Evolutionary conservation across 92 coral and sea anemone species (phyloP), one percentile per base, ranked within the genome.

Genomic region (Phymanthus crucifer): DNA sequence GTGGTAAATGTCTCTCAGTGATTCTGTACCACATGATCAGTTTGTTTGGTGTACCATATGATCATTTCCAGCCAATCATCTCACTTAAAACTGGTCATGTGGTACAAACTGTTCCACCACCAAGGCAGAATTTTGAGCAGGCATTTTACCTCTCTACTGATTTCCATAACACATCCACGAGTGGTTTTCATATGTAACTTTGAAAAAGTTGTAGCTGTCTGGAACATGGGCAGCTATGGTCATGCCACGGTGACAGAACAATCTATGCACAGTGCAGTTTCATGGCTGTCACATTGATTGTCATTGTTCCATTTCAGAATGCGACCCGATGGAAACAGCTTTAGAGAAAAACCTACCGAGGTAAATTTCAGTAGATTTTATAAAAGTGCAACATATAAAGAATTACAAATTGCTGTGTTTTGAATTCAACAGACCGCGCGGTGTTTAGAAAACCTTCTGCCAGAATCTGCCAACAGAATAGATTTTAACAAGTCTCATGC

Each of bases 281-380:
- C 18, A 57, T 19, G 5, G 29, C 0, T 23, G n/a, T 57, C 57
- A 29, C 14, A 3, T 12, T 27, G 27, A 17, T 27, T 61, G 8
- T 7, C 3, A 3, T 32, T n/a, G 61, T 69, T 70, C 52, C 50
- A 14, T 36, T 54, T 40, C 37, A 87, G 90, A 67, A 85, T 80
- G 56, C 78, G 72, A 17, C 87, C 87, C 12, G 90, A 87, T 83
- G 90, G 90, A 45, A 48, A 48, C 35, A 87, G 90, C 58, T 78
- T 83, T 57, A 72, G 57, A 12, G 50, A 4, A 45, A 71, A 34
- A 54, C 72, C 40, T 48, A 54, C 3, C 47, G 84, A 83, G 72
- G 85, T 79, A 35, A 78, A 56, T 58, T 13, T 12, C 2, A 33
- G n/a, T n/a, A 32, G 37, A 36, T 48, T 21, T 8, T 68, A 21